Evolutionary conservation across 2,888 invertebrate species (phyloP), one percentile per base, ranked within the genome.

Genomic region (Hirtodrosophila cameraria): DNA sequence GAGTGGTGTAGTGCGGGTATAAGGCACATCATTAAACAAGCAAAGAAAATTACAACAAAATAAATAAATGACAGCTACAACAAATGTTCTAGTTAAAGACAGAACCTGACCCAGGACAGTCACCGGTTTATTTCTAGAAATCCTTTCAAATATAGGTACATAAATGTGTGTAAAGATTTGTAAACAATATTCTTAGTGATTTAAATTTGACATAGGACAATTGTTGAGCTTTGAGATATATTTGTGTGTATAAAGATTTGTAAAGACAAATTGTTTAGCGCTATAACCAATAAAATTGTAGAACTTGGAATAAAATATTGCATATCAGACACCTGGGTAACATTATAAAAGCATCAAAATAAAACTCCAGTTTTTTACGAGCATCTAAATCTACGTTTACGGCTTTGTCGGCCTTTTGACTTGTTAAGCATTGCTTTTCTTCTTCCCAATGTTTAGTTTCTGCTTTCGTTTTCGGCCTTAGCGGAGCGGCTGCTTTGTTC

Each of bases 401-500:
- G 6, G 2, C 8, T 2, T 5, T 11, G 12, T 31, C 1, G 12
- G 2, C 36, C n/a, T 36, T 18, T 27, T 23, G 16, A 27, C 2
- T 18, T 7, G 9, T 3, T 31, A n/a, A 11, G 16, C 9, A 13
- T 31, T 18, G 18, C 23, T 23, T 3, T 3, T n/a, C 11, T 8
- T n/a, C n/a, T 11, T 11, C 20, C 11, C 6, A 9, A 30, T 31
- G 9, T 28, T 45, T 50, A 61, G 39, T 65, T 66, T 1, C 38
- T 38, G 7, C 1, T 9, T n/a, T 15, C 35, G 1, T 12, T 23
- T n/a, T n/a, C n/a, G 9, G 16, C 11, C 23, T 59, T 63, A 8
- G 42, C 35, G 7, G 49, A 4, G 39, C 48, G 43, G 53, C 75
- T 62, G 54, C 75, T 82, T 18, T 61, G 61, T 42, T 76, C 68